Percentiles rank a stretch among this genome's conserved stretches.
These are phyloP conservation scores for Vanessa cardui DNA, from an alignment of 2,888 invertebrate genomes.

Conservation along the genomic window DNA sequence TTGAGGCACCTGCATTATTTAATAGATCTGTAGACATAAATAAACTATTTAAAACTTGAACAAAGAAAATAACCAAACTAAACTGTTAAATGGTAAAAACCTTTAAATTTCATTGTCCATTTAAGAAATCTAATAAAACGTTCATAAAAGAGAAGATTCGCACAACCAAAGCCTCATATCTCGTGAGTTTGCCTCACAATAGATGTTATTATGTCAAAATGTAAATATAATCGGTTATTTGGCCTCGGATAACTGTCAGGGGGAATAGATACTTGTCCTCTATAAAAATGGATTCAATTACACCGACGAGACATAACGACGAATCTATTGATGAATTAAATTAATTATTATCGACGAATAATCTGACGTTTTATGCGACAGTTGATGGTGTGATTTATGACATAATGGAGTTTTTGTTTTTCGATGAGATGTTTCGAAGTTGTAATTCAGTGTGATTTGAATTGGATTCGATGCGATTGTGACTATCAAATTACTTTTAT, in stretches of 20 bases:
- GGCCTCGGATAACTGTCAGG: conserved; percentile 11
- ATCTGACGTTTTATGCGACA: too few species aligned
- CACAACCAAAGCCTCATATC: neutral
- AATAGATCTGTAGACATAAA: too few species aligned
- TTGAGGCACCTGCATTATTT: too few species aligned
- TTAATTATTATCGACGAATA: too few species aligned
- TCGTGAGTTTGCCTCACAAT: conserved; percentile 1
- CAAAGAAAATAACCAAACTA: neutral
- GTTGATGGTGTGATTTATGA: too few species aligned
- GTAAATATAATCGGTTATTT: conserved; percentile 17
- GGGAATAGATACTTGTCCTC: conserved; percentile 1
- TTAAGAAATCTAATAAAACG: neutral
- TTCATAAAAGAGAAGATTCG: neutral
- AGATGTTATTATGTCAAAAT: conserved; percentile 8
- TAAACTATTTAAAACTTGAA: neutral
- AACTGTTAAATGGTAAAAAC: neutral
- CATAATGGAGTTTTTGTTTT: too few species aligned
- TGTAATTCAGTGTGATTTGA: too few species aligned
- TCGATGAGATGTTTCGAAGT: too few species aligned
- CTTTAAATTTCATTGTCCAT: neutral
- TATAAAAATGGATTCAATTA: conserved; percentile 4
- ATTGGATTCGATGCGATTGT: too few species aligned
- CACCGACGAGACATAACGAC: neutral
- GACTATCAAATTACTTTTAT: too few species aligned
- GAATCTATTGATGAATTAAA: too few species aligned